A percentile compares a stretch with the other conserved stretches of the same genome.
These are phyloP conservation scores for Druceiella hillmani DNA, from an alignment of 2,888 invertebrate genomes.

Conservation along the genomic window DNA sequence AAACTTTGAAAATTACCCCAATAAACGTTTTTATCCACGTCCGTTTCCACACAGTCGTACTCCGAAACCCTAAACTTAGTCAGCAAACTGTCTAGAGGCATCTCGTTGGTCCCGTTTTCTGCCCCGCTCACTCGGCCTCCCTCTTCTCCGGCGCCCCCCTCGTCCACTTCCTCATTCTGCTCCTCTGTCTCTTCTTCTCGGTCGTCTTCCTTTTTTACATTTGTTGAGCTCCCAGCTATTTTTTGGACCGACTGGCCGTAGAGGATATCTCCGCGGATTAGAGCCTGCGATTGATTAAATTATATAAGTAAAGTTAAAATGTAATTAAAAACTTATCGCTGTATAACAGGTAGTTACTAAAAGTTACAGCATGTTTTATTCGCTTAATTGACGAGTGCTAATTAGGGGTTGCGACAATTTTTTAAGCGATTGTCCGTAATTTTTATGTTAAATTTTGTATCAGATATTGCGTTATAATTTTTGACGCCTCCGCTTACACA, in stretches of 20 bases:
- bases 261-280: constrained; percentile 37
- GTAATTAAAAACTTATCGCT: too few relatives aligned
- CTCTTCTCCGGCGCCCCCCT: constrained; percentile 15
- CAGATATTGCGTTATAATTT: too few relatives aligned
- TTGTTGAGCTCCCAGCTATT: constrained; percentile 34
- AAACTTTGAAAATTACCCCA: too few relatives aligned
- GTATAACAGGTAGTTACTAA: too few relatives aligned
- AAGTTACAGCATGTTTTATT: too few relatives aligned
- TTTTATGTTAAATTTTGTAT: too few relatives aligned
- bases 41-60: constrained; percentile 42
- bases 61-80: constrained; percentile 34
- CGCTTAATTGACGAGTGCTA: too few relatives aligned
- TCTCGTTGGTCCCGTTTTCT: too few relatives aligned
- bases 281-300: constrained; percentile 29
- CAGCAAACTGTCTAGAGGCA: constrained; percentile 38
- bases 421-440: too few relatives aligned
- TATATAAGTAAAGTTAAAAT: too few relatives aligned
- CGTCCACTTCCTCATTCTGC: constrained; percentile 31
- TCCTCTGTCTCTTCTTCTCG: constrained; percentile 28
- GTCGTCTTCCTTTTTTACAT: constrained; percentile 31
- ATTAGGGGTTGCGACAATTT: too few relatives aligned
- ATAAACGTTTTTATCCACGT: constrained; percentile 35
- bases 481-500: too few relatives aligned
- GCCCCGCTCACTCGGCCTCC: constrained; percentile 37
- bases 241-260: constrained; percentile 42